Evolutionary conservation across 2,888 invertebrate genomes (phyloP).

Genomic region (Clusia tigrina): DNA sequence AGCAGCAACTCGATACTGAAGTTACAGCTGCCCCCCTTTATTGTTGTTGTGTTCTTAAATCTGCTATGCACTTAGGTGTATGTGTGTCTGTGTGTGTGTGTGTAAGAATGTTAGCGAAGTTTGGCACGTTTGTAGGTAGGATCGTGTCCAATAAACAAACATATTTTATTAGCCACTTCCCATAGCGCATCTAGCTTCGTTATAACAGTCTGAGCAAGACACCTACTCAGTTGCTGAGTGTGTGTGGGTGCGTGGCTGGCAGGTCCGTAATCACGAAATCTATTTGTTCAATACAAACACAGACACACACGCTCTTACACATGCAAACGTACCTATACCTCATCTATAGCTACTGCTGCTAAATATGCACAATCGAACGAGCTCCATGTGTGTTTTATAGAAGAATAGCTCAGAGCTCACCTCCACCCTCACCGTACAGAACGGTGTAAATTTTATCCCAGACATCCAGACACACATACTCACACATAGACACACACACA

Average conservation of each 20-base stretch:
- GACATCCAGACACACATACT: neutral
- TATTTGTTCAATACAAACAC: constrained; percentile 6
- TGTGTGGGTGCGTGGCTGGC: neutral
- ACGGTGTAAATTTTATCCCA: too few relatives aligned
- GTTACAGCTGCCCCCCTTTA: too few relatives aligned
- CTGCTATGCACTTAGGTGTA: too few relatives aligned
- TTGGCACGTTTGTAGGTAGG: too few relatives aligned
- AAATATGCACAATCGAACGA: neutral
- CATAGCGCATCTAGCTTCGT: neutral
- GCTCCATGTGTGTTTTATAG: neutral
- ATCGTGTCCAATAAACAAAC: neutral
- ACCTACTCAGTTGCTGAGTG: neutral
- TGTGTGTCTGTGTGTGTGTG: too few relatives aligned
- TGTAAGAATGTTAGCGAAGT: too few relatives aligned
- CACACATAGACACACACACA: neutral
- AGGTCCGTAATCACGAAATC: neutral
- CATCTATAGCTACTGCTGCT: too few relatives aligned
- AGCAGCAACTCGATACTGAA: too few relatives aligned
- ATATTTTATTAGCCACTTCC: neutral
- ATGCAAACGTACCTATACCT: too few relatives aligned
- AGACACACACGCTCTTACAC: neutral
- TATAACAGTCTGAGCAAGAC: neutral
- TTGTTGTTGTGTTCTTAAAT: too few relatives aligned
- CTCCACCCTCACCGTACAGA: neutral
- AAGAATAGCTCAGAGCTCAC: neutral